Evolutionary conservation across 2,113 vertebrate species (phyloP), one percentile per base, ranked within the genome.

Genomic region (Dipodomys merriami): DNA sequence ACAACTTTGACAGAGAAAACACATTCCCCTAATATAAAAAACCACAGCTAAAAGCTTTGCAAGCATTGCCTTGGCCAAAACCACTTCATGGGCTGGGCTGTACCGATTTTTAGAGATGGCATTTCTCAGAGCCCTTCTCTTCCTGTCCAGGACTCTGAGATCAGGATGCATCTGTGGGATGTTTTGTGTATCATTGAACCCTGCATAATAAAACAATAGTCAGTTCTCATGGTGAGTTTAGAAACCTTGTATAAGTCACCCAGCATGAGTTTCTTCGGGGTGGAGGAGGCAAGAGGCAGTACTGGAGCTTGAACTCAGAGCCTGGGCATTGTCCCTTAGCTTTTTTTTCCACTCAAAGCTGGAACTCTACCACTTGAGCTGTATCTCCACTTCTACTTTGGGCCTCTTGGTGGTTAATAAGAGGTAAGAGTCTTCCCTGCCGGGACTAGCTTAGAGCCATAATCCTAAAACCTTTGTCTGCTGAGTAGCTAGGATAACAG

Each of bases 1-100:
- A 6, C 39, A 39, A 79, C 60, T 35, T 94, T 11, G 60, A 39
- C 79, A 85, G 82, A 79, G 57, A 94, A 78, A 85, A 82, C 23
- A 16, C 49, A 71, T 22, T 46, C 12, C 23, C 30, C 25, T 7
- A 71, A 11, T 76, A 68, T 89, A 69, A 60, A 29, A 35, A 88
- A 30, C 22, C 57, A 90, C 5, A 57, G 23, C 0, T 20, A 57
- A 79, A 80, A 90, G 67, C 5, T 83, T 79, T 83, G 53, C 27
- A 62, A 88, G 35, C 33, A 49, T 35, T 22, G 6, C n/a, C 23
- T 19, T 85, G 25, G 72, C 23, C 49, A 23, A 72, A 86, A 16
- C 0, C 15, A 11, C 76, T 65, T 67, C 23, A 18, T 30, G n/a
- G 68, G 57, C 25, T 72, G 10, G 30, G 27, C 46, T 64, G 3